phyloP scores from a whole-genome alignment of 2,797 vertebrate genomes.

The Ataeniobius toweri region DNA sequence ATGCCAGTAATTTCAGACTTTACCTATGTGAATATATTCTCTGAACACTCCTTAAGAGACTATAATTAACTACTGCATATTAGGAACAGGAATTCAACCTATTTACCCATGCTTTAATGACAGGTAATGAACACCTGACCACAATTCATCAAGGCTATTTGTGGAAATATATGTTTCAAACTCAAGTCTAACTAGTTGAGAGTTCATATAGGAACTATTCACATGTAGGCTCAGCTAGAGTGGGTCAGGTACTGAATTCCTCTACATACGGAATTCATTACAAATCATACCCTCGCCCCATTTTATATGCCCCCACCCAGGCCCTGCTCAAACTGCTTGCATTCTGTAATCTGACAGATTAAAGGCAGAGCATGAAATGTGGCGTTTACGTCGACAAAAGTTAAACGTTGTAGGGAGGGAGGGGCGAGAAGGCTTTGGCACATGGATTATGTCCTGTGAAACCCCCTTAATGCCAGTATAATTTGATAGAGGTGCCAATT shows the following conservation, averaged over 20 bases:
- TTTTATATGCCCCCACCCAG: conserved; percentile 49
- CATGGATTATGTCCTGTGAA: conserved; percentile 79
- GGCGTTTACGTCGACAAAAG: conserved; percentile 84
- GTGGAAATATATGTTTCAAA: background rate
- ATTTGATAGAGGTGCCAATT: conserved; percentile 86
- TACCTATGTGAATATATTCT: background rate
- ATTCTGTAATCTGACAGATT: conserved; percentile 85
- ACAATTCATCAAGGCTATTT: background rate
- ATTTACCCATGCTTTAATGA: background rate
- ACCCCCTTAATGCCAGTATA: conserved; percentile 82
- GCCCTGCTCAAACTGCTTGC: conserved; percentile 79
- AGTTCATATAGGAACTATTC: background rate
- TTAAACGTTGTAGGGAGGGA: conserved; percentile 81
- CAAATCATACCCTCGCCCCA: conserved; percentile 57
- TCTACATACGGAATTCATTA: conserved; percentile 65
- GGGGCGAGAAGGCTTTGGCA: conserved; percentile 74
- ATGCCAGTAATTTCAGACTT: background rate
- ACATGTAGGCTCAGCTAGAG: background rate
- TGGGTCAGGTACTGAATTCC: conserved; percentile 6
- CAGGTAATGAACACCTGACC: background rate
- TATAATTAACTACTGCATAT: background rate
- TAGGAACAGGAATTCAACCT: background rate
- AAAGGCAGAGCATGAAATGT: conserved; percentile 86
- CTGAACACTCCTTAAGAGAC: background rate
- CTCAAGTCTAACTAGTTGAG: conserved; percentile 8